Percentiles rank a stretch among this genome's conserved stretches.
Evolutionary conservation across 2,113 vertebrate species (phyloP).

Genomic region (human (Homo sapiens)): GRCh38 chr1:65409001-65409500

Average conservation of each 20-base stretch:
- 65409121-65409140: background rate
- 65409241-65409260: background rate
- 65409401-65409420: background rate
- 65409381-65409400: background rate
- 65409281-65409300: background rate
- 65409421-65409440: background rate
- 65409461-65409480: background rate
- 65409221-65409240: background rate
- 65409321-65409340: background rate
- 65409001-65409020: background rate
- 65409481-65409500: background rate
- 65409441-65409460: background rate
- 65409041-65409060: background rate
- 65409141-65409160: background rate
- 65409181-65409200: background rate
- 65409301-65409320: background rate
- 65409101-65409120: background rate
- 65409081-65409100: background rate
- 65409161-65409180: background rate
- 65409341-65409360: background rate
- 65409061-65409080: background rate
- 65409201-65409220: background rate
- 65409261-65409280: background rate
- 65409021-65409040: background rate
- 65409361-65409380: background rate